These are phyloP conservation scores for Hippocampus zosterae DNA, from an alignment of 2,113 vertebrate genomes.

Conservation along the genomic window DNA sequence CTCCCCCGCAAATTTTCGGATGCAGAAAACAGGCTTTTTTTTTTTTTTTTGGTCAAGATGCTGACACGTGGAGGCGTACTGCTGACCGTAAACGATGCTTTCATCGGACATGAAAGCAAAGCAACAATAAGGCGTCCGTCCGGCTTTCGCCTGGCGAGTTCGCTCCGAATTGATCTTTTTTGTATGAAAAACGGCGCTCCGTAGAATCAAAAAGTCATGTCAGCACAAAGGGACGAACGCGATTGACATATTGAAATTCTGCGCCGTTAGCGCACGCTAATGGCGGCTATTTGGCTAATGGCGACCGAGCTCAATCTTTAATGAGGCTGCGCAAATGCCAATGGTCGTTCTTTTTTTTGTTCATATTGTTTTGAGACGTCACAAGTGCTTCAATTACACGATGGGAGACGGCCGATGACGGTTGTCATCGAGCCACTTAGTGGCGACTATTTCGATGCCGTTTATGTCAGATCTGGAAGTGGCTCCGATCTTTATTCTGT, in stretches of 20 bases:
- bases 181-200: not conserved
- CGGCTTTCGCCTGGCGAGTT: not conserved
- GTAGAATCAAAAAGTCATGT: conserved; percentile 1
- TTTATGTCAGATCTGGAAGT: not conserved
- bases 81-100: not conserved
- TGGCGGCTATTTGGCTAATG: conserved; percentile 32
- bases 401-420: conserved; percentile 1
- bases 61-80: not conserved
- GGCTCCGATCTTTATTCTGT: not conserved
- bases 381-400: conserved; percentile 24
- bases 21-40: not conserved
- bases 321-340: conserved; percentile 34
- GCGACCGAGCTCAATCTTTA: conserved; percentile 24
- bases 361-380: not conserved
- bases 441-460: conserved; percentile 11
- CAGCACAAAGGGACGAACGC: not conserved
- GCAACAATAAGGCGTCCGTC: not conserved
- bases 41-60: not conserved
- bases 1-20: not conserved
- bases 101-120: no score
- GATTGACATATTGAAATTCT: conserved; percentile 18
- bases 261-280: conserved; percentile 6
- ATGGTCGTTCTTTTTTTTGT: conserved; percentile 1
- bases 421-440: conserved; percentile 17
- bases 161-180: not conserved